These are phyloP conservation scores for Pagetopsis macropterus DNA, from an alignment of 2,797 vertebrate genomes.

Conservation along the genomic window DNA sequence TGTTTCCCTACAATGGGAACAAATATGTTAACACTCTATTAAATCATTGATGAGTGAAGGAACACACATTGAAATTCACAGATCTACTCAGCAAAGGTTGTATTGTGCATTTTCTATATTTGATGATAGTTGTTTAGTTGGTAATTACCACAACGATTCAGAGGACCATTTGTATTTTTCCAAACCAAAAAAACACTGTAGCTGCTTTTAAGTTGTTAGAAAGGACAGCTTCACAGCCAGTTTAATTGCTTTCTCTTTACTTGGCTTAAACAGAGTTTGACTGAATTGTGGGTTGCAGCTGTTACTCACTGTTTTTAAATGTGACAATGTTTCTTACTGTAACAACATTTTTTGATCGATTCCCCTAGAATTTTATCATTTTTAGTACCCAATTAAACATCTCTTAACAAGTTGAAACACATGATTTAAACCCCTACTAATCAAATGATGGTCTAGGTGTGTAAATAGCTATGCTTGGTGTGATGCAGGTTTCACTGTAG, in stretches of 20 bases:
- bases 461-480: slow-evolving; percentile 2
- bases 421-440: not conserved
- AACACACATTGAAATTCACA: slow-evolving; percentile 13
- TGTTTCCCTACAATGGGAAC: not conserved
- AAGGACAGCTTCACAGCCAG: slow-evolving; percentile 10
- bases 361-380: not conserved
- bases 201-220: slow-evolving; percentile 16
- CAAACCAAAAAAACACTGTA: slow-evolving; percentile 11
- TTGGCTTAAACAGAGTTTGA: slow-evolving; percentile 11
- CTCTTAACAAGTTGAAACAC: not conserved
- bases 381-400: not conserved
- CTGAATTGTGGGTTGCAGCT: not conserved
- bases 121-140: not conserved
- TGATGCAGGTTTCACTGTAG: not conserved
- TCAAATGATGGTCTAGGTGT: not conserved
- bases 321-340: not conserved
- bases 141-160: slow-evolving; percentile 31
- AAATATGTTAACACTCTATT: slow-evolving; percentile 6
- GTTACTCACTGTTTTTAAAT: slow-evolving; percentile 5
- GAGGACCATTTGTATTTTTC: slow-evolving; percentile 24
- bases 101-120: slow-evolving; percentile 15
- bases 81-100: slow-evolving; percentile 16
- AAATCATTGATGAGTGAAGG: slow-evolving; percentile 10
- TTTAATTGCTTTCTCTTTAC: slow-evolving; percentile 32
- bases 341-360: not conserved